Evolutionary conservation across 1,140 invertebrate genomes (phyloP), one percentile per base, ranked within the genome.

Genomic region (Drosophila athabasca): DNA sequence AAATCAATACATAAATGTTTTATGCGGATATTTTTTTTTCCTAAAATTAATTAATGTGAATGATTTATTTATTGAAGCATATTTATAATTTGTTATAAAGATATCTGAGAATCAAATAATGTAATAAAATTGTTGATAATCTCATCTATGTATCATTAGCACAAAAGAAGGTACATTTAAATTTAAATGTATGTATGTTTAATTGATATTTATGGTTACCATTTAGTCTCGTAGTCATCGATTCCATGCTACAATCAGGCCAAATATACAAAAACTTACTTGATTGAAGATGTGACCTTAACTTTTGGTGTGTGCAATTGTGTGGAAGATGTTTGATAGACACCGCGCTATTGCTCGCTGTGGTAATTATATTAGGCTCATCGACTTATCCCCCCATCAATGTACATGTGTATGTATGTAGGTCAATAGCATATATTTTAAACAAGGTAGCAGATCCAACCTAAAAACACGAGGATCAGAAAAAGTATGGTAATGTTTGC

Each of bases 221-320:
- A 39, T 39, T 39, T 13, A 13, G 3, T 13, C 35, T 13, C 35
- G 11, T 13, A 39, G 9, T 44, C 64, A 24, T 15, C 15, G 39
- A 66, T 35, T 70, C 26, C 15, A 45, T 58, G 69, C 35, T 39
- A 39, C 3, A 69, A 69, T 53, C 67, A 69, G 65, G 67, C 58
- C 67, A 73, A 73, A 64, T 73, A 19, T 51, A 55, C 69, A 64
- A 43, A 73, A 73, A 73, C 67, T 70, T 48, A 70, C 67, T 69
- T 69, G 66, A 65, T 66, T 44, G 35, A 52, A 35, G 43, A 49
- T 55, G 67, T 70, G 67, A 69, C 67, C 67, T 70, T 70, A 69
- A 69, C 67, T 69, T 50, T 69, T 51, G 50, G 29, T 69, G 66
- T 59, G 39, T 29, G 43, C 29, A 22, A 44, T 53, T 48, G 51